Evolutionary conservation across 2,797 vertebrate species (phyloP).

Genomic region (Diceros bicornis): DNA sequence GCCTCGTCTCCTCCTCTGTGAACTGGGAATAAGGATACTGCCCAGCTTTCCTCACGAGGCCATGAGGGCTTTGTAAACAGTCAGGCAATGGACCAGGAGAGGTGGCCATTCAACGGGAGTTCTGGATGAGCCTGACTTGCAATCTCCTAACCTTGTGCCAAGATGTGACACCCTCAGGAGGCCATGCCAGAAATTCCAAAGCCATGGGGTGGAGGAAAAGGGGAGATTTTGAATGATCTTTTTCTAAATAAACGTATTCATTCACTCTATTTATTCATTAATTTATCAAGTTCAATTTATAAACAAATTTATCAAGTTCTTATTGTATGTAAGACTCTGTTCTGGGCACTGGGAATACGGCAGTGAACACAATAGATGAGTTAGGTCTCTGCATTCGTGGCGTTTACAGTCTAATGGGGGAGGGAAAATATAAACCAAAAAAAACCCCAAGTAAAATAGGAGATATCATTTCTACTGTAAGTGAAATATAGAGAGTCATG

Average conservation of each 20-base stretch:
- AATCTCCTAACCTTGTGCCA: neutral
- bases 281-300: neutral
- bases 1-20: neutral
- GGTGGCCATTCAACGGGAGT: neutral
- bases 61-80: neutral
- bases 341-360: neutral
- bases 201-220: too few relatives aligned
- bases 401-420: neutral
- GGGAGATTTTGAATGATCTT: neutral
- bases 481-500: neutral
- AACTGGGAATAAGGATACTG: neutral
- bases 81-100: neutral
- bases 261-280: neutral
- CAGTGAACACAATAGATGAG: neutral
- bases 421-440: neutral
- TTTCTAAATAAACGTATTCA: constrained; percentile 8
- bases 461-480: neutral
- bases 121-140: neutral
- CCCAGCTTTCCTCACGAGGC: neutral
- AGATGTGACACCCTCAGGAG: neutral
- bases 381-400: neutral
- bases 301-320: neutral
- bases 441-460: neutral
- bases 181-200: neutral
- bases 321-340: neutral